Percentiles rank a stretch among this genome's conserved stretches.
These are phyloP conservation scores for Heliconius nattereri DNA, from an alignment of 1,140 invertebrate species.

Conservation along the genomic window DNA sequence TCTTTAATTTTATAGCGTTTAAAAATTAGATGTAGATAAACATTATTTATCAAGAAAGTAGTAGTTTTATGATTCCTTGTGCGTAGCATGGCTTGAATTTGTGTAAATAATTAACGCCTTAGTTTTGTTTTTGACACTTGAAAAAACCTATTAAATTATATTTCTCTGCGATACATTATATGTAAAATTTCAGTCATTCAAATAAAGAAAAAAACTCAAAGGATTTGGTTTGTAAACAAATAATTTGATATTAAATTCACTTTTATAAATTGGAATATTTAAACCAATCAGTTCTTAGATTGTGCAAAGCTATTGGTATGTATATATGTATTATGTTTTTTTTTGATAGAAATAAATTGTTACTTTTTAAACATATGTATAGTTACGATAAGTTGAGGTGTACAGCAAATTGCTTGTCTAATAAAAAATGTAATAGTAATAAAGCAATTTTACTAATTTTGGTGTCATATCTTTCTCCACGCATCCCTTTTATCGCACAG, in stretches of 20 bases:
- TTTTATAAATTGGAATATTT: slow-evolving; percentile 10
- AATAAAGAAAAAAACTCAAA: background rate
- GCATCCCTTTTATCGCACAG: background rate
- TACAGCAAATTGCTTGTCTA: slow-evolving; percentile 44
- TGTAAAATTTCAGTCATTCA: background rate
- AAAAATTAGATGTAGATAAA: slow-evolving; percentile 1
- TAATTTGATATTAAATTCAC: background rate
- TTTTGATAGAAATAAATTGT: slow-evolving; percentile 34
- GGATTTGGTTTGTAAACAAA: background rate
- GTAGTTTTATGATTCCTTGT: background rate
- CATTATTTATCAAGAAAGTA: background rate
- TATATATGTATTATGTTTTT: slow-evolving; percentile 23
- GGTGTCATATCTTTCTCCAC: background rate
- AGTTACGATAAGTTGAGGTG: slow-evolving; percentile 41
- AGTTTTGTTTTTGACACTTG: background rate
- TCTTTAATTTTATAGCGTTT: slow-evolving; percentile 2
- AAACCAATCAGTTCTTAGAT: background rate
- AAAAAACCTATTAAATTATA: background rate
- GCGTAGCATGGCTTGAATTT: background rate
- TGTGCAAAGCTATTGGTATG: slow-evolving; percentile 2
- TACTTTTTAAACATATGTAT: slow-evolving; percentile 39
- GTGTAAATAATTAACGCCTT: slow-evolving; percentile 8
- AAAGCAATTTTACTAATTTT: slow-evolving; percentile 11
- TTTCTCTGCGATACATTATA: background rate
- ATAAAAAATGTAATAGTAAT: slow-evolving; percentile 41